Base-by-base conservation (phyloP, 2,888 invertebrate genomes). In the Catonia carolina region DNA sequence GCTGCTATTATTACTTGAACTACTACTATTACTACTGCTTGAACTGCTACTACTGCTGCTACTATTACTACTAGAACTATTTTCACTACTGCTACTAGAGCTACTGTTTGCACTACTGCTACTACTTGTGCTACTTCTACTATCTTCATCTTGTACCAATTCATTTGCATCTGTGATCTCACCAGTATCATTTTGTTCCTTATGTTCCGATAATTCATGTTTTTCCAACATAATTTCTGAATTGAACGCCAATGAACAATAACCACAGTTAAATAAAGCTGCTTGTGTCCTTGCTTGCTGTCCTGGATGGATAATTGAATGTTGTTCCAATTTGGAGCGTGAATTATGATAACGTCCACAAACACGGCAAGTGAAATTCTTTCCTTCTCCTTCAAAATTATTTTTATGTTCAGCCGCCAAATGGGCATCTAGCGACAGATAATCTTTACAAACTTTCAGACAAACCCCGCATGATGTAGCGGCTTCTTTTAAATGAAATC, bases 401-500 rank as follows among this genome's bases (percentile, higher is more conserved):
- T 73, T 20, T 73, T 62, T 77, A 64, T 80, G 80, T 1, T 71
- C 72, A 36, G 72, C 71, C 31, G 72, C 71, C 33, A 78, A 63
- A 62, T 78, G 78, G n/a, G 71, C 67, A 45, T 77, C 74, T 6
- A 81, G 67, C 39, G 73, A 69, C 15, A 71, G 69, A 62, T 80
- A 80, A 36, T 70, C 73, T 2, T 71, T 68, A 65, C 79, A 79
- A 1, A 78, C 73, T 65, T 79, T 77, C 35, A 80, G 66, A 60
- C 80, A 80, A 36, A 80, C 79, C 0, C 80, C 80, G 59, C 80
- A 80, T 1, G 79, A 78, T 0, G 78, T 78, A 0, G 79, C 79
- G 1, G 80, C 79, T 35, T 77, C 78, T 8, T 72, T 68, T 50
- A 78, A 75, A 66, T 80, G 80, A 64, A 79, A 79, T 6, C 80